Base-by-base conservation (phyloP, 2,888 invertebrate species). In the Hydrotaea diabolus region DNA sequence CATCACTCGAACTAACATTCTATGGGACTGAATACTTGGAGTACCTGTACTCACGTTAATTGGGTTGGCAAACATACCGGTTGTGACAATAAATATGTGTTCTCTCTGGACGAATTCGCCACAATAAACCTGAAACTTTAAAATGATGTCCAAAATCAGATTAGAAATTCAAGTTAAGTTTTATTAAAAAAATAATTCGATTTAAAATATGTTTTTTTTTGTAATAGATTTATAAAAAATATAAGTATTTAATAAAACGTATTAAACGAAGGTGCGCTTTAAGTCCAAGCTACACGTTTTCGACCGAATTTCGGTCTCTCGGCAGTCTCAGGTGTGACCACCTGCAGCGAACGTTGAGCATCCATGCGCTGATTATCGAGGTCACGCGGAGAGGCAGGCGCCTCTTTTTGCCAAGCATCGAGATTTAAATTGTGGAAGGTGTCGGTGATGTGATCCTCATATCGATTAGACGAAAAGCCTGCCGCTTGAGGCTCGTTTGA, bases 241-340 rank as follows among this genome's bases (percentile, higher is more conserved):
- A 64, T 59, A 4, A 15, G 26, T 26, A 5, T 26, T 31, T 36
- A 64, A 36, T 36, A 17, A 31, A 15, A 26, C 9, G 31, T 36
- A 26, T 26, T 15, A 59, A 36, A 36, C 13, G 31, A 4, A 4
- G 31, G 3, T 31, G 3, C 3, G 57, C 26, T 46, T 85, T 87
- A 92, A 23, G 89, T 91, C 92, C 92, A 92, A 17, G 89, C 91
- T 13, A 91, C 88, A 36, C 89, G 90, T 80, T 92, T 92, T 11
- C 90, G 89, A 1, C 90, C 92, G 80, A 90, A 92, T 77, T 88
- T 88, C 7, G 92, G 92, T 8, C 89, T 88, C 49, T 85, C 80
- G 0, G 88, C 87, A 9, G 87, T 89, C 49, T 87, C 86, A 0
- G 89, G n/a, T 0, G 87, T 89, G 57, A 89, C 90, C 55, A 89